A percentile compares a stretch with the other conserved stretches of the same genome.
Conservation (phyloP, 37 sponge, comb jelly and placozoan genomes). For the Spongilla lacustris region DNA sequence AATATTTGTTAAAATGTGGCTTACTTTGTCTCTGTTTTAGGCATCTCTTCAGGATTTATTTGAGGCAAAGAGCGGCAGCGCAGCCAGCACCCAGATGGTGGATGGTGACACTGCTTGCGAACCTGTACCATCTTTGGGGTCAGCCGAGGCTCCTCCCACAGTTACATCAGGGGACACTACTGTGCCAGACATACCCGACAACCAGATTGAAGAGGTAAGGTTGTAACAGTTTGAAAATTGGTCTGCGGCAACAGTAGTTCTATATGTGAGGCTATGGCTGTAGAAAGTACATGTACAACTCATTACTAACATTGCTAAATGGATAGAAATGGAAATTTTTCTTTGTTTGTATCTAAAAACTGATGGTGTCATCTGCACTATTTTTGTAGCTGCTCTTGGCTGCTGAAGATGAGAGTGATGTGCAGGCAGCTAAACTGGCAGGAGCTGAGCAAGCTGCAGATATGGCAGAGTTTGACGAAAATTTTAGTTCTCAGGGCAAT, state of each 20-base stretch:
- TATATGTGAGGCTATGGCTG: too few relatives aligned
- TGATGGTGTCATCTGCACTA: too few relatives aligned
- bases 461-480: constrained; percentile 92
- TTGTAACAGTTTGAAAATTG: not conserved
- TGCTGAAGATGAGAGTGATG: constrained; percentile 91
- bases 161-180: not conserved
- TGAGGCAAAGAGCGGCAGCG: constrained; percentile 6
- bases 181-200: constrained; percentile 46
- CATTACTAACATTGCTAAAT: too few relatives aligned
- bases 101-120: too few relatives aligned
- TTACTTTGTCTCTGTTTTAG: too few relatives aligned
- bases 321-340: too few relatives aligned
- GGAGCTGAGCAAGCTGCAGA: constrained; percentile 90
- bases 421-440: constrained; percentile 78
- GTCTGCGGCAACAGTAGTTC: too few relatives aligned
- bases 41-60: constrained; percentile 39
- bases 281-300: too few relatives aligned
- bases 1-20: not conserved
- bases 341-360: too few relatives aligned
- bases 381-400: constrained; percentile 66
- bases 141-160: not conserved
- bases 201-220: constrained; percentile 71
- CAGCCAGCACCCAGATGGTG: not conserved
- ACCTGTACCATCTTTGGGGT: not conserved
- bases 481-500: constrained; percentile 22